A percentile compares a stretch with the other conserved stretches of the same genome.
These are phyloP conservation scores for Colossoma macropomum DNA, from an alignment of 2,113 vertebrate genomes.

Conservation along the genomic window DNA sequence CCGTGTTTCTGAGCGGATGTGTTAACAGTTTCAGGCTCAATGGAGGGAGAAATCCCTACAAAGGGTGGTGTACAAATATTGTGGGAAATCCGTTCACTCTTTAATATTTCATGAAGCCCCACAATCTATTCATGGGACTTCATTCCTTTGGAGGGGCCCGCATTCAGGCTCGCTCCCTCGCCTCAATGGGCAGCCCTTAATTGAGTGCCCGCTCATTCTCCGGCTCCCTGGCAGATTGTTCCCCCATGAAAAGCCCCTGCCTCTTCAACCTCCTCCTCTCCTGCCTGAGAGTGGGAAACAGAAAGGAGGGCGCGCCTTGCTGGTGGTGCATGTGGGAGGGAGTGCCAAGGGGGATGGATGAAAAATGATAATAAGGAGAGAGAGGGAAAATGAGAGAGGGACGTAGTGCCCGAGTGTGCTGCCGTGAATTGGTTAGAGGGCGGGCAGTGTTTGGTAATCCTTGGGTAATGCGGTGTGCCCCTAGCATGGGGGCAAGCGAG, in stretches of 20 bases:
- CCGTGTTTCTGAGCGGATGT: conserved; percentile 85
- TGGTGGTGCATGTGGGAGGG: conserved; percentile 79
- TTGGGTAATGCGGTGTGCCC: conserved; percentile 46
- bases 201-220: conserved; percentile 92
- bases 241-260: conserved; percentile 78
- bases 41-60: conserved; percentile 91
- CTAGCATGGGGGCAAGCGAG: conserved; percentile 35
- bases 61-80: conserved; percentile 94
- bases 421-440: conserved; percentile 65
- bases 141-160: conserved; percentile 86
- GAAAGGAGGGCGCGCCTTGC: conserved; percentile 82
- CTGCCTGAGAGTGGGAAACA: conserved; percentile 77
- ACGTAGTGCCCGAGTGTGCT: conserved; percentile 53
- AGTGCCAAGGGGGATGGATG: conserved; percentile 63
- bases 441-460: conserved; percentile 36
- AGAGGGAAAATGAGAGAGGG: conserved; percentile 13
- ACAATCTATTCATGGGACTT: conserved; percentile 86
- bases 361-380: conserved; percentile 76
- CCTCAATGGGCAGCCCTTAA: conserved; percentile 92
- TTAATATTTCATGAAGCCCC: conserved; percentile 85
- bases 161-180: conserved; percentile 80
- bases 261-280: conserved; percentile 82
- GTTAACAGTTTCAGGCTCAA: conserved; percentile 92
- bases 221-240: conserved; percentile 81
- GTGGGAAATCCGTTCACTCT: conserved; percentile 90